Evolutionary conservation across 2,888 invertebrate species (phyloP).

Genomic region (Phengaris arion): DNA sequence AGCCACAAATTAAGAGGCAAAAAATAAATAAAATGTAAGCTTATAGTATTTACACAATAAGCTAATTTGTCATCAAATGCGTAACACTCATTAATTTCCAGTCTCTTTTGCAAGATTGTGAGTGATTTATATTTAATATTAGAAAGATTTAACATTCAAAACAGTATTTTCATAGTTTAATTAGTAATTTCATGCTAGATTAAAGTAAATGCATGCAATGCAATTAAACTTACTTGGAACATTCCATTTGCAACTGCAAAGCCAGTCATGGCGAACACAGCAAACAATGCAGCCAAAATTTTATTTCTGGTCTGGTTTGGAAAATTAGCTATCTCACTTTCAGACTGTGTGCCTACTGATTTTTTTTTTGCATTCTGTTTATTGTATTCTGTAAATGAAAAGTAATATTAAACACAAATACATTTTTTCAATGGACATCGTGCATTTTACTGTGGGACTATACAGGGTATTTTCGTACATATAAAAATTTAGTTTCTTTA

Average conservation of each 20-base stretch:
- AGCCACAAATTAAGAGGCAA: background rate
- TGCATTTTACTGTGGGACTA: no score
- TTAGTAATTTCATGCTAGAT: background rate
- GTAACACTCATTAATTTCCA: no score
- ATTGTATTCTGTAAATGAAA: slow-evolving; percentile 31
- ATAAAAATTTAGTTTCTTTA: no score
- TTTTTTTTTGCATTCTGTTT: slow-evolving; percentile 64
- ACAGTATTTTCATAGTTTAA: background rate
- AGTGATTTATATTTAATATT: background rate
- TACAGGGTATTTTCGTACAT: no score
- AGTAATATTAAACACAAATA: background rate
- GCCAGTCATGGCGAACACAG: slow-evolving; percentile 84
- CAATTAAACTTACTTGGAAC: slow-evolving; percentile 75
- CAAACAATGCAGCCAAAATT: slow-evolving; percentile 83
- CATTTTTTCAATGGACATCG: no score
- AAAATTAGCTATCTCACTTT: slow-evolving; percentile 80
- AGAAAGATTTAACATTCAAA: background rate
- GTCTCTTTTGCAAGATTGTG: no score
- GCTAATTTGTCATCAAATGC: no score
- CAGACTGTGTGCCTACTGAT: slow-evolving; percentile 70
- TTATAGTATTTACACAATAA: no score
- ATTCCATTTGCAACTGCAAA: slow-evolving; percentile 85
- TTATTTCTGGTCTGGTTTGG: slow-evolving; percentile 84
- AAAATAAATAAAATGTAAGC: background rate
- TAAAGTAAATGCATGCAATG: background rate